Conservation (phyloP, 2,797 vertebrate genomes). For the Spinus olivaceus region DNA sequence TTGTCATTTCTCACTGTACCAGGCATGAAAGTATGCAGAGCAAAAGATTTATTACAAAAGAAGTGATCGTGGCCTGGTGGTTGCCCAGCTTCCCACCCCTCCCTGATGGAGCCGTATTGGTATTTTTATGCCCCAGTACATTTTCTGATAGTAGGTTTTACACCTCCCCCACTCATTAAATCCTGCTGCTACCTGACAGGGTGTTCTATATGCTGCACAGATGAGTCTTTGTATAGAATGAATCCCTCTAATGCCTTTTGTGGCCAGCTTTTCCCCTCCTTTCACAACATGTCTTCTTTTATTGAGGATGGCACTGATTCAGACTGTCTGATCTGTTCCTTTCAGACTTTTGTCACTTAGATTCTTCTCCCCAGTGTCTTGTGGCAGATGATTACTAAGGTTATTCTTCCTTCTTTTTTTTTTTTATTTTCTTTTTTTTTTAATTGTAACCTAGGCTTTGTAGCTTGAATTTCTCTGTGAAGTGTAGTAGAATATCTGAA, state of each 20-base stretch:
- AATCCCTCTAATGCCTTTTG: conserved; percentile 9
- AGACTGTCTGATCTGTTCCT: background rate
- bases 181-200: background rate
- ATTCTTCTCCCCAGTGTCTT: background rate
- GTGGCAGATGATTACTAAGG: background rate
- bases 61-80: background rate
- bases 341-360: background rate
- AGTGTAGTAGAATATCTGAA: background rate
- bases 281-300: background rate
- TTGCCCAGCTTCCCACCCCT: background rate
- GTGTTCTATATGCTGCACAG: background rate
- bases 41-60: background rate
- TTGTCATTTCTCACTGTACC: background rate
- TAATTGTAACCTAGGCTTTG: background rate
- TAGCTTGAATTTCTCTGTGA: background rate
- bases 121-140: background rate
- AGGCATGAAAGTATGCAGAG: background rate
- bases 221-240: background rate
- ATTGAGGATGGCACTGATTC: background rate
- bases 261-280: background rate
- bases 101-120: background rate
- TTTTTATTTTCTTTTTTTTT: too few species aligned
- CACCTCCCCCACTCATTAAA: background rate
- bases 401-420: background rate
- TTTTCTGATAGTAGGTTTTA: background rate